phyloP scores from a whole-genome alignment of 2,113 vertebrate genomes.

The Nannobrachium achirus region DNA sequence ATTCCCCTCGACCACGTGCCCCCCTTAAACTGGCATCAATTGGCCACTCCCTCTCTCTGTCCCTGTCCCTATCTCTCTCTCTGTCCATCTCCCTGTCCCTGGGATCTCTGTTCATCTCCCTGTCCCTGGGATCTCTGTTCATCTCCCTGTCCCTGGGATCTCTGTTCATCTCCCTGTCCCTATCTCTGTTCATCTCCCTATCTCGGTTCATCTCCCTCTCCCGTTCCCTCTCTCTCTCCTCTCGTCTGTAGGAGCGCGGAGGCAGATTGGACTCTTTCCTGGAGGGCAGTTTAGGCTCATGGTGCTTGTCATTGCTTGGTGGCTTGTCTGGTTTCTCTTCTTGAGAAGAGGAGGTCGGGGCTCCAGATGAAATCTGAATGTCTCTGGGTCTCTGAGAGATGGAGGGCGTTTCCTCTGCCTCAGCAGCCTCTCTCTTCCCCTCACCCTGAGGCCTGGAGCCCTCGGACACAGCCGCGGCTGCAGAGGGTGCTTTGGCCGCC shows the following conservation, averaged over 20 bases:
- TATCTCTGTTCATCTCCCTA: slow-evolving; percentile 70
- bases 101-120: slow-evolving; percentile 44
- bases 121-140: slow-evolving; percentile 15
- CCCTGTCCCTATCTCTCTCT: slow-evolving; percentile 44
- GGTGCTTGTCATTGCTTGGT: slow-evolving; percentile 79
- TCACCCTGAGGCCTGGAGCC: slow-evolving; percentile 63
- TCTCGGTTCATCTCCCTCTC: slow-evolving; percentile 87
- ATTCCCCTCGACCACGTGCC: slow-evolving; percentile 93
- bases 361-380: slow-evolving; percentile 59
- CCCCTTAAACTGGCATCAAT: slow-evolving; percentile 89
- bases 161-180: slow-evolving; percentile 23
- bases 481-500: slow-evolving; percentile 60
- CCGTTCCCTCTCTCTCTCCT: slow-evolving; percentile 89
- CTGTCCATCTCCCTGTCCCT: slow-evolving; percentile 25
- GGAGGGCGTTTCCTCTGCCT: slow-evolving; percentile 48
- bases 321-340: slow-evolving; percentile 90
- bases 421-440: slow-evolving; percentile 60
- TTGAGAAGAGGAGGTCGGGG: slow-evolving; percentile 61
- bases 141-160: slow-evolving; percentile 37
- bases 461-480: slow-evolving; percentile 77
- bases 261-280: slow-evolving; percentile 85
- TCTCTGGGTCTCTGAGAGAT: slow-evolving; percentile 64
- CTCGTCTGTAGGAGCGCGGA: slow-evolving; percentile 88
- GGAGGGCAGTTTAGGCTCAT: slow-evolving; percentile 81
- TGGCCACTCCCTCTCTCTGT: slow-evolving; percentile 92